A percentile compares a stretch with the other conserved stretches of the same genome.
phyloP scores from a whole-genome alignment of 1,140 invertebrate species.

The Probaryconus sp. region DNA sequence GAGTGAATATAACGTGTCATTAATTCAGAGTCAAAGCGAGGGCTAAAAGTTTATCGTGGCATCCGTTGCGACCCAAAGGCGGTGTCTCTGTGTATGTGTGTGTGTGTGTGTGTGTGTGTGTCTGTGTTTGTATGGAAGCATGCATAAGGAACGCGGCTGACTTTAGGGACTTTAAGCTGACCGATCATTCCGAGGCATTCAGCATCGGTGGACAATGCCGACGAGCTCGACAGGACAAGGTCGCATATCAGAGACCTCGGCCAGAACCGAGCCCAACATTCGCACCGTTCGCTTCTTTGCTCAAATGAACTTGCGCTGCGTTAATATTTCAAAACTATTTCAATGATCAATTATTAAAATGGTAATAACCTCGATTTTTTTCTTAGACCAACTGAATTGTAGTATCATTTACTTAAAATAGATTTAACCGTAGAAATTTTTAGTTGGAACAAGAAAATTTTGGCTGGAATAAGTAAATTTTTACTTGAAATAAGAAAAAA shows the following conservation, averaged over 20 bases:
- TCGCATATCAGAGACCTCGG: slow-evolving; percentile 64
- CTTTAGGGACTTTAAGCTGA: slow-evolving; percentile 55
- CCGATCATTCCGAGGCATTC: slow-evolving; percentile 65
- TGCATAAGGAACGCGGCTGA: slow-evolving; percentile 35
- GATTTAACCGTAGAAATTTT: too few species aligned
- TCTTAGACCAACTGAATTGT: too few species aligned
- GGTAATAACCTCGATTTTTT: too few species aligned
- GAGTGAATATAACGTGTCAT: slow-evolving; percentile 55
- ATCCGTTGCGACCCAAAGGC: slow-evolving; percentile 35
- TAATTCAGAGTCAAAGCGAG: slow-evolving; percentile 42
- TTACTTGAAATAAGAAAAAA: too few species aligned
- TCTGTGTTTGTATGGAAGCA: slow-evolving; percentile 41
- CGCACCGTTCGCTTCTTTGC: slow-evolving; percentile 57
- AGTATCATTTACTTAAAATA: too few species aligned
- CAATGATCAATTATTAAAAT: too few species aligned
- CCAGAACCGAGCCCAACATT: slow-evolving; percentile 42
- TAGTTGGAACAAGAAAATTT: too few species aligned
- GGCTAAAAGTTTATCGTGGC: slow-evolving; percentile 40
- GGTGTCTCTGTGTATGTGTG: too few species aligned
- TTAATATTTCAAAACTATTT: slow-evolving; percentile 56
- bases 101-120: too few species aligned
- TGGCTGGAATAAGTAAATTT: too few species aligned
- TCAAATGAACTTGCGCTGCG: slow-evolving; percentile 17
- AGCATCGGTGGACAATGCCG: slow-evolving; percentile 70
- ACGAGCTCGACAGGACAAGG: slow-evolving; percentile 71